Evolutionary conservation across 2,113 vertebrate genomes (phyloP).

Genomic region (Ginglymostoma cirratum): DNA sequence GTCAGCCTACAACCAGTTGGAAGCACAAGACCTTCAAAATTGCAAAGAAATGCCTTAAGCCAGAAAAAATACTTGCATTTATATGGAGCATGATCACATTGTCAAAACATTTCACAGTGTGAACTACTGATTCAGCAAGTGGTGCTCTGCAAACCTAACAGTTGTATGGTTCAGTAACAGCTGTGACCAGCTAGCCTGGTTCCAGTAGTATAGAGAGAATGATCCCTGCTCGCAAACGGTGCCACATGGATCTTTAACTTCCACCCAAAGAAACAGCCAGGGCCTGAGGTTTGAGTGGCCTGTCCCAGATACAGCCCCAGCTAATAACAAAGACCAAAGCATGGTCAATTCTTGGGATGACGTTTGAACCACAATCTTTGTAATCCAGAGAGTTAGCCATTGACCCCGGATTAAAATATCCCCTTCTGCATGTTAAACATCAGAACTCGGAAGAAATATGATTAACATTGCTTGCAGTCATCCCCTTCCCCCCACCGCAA

Average conservation of each 20-base stretch:
- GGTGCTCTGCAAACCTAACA: background rate
- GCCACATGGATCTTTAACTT: background rate
- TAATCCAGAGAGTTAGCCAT: background rate
- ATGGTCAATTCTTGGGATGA: background rate
- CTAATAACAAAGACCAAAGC: background rate
- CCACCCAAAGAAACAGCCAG: background rate
- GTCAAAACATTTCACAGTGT: background rate
- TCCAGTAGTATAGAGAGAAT: background rate
- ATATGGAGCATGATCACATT: background rate
- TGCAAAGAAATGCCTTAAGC: background rate
- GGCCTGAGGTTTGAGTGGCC: background rate
- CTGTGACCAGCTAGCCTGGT: background rate
- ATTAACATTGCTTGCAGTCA: background rate
- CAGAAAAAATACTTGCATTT: background rate
- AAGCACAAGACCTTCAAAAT: background rate
- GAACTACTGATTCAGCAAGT: background rate
- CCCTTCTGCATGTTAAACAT: background rate
- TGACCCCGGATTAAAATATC: background rate
- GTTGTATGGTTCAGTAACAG: background rate
- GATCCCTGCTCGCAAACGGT: background rate
- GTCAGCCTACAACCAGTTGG: background rate
- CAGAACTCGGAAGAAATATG: background rate
- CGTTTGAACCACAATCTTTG: background rate
- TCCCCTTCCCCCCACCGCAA: background rate
- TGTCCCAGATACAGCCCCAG: background rate